These are phyloP conservation scores for Syrrhaptes paradoxus DNA, from an alignment of 2,113 vertebrate species.

Conservation along the genomic window DNA sequence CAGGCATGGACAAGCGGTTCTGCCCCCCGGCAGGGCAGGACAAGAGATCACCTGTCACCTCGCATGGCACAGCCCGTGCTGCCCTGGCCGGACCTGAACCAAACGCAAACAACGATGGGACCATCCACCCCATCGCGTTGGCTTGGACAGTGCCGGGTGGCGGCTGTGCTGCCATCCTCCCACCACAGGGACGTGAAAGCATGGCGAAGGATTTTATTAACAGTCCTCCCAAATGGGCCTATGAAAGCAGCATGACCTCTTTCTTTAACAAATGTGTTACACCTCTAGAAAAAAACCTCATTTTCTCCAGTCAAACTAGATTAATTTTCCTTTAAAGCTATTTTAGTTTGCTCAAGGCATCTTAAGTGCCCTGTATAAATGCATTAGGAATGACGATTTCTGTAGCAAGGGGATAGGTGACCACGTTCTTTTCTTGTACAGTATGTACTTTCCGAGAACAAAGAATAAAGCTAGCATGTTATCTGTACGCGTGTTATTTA, in stretches of 20 bases:
- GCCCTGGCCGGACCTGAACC: neutral
- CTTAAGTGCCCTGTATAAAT: slow-evolving; percentile 49
- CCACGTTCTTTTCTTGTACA: slow-evolving; percentile 54
- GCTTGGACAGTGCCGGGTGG: neutral
- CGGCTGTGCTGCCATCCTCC: neutral
- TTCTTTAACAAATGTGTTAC: slow-evolving; percentile 42
- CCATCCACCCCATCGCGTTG: neutral
- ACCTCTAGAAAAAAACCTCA: neutral
- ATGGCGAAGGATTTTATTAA: neutral
- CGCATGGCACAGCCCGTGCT: neutral
- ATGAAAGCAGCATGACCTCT: neutral
- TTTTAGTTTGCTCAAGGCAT: slow-evolving; percentile 58
- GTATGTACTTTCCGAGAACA: slow-evolving; percentile 45
- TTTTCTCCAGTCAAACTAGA: slow-evolving; percentile 51
- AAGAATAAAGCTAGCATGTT: slow-evolving; percentile 59
- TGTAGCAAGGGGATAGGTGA: slow-evolving; percentile 51
- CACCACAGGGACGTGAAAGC: neutral
- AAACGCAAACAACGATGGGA: accelerated
- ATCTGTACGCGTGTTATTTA: slow-evolving; percentile 60
- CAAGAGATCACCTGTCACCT: neutral
- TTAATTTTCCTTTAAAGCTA: slow-evolving; percentile 57
- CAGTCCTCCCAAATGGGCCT: neutral
- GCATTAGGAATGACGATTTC: slow-evolving; percentile 65
- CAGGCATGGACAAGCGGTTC: accelerated
- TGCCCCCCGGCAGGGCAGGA: neutral